A percentile compares a stretch with the other conserved stretches of the same genome.
Evolutionary conservation across 2,113 vertebrate genomes (phyloP).

Genomic region (Boulengeromyrus knoepffleri): DNA sequence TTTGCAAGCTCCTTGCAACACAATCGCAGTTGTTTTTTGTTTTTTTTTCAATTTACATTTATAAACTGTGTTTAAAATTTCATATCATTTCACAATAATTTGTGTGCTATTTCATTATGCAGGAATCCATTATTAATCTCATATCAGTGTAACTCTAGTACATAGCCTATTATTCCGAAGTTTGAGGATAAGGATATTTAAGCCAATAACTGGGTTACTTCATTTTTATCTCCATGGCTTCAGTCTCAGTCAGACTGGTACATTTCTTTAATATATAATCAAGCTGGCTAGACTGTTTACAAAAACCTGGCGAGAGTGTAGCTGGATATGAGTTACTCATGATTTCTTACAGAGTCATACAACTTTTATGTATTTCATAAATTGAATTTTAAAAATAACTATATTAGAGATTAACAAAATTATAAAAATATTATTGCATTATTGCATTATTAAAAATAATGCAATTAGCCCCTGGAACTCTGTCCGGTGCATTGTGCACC

Average conservation of each 20-base stretch:
- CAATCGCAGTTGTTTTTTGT: background rate
- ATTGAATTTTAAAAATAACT: background rate
- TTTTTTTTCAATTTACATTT: background rate
- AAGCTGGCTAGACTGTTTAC: background rate
- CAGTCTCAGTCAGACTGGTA: background rate
- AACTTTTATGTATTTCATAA: background rate
- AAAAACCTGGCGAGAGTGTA: background rate
- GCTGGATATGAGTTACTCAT: background rate
- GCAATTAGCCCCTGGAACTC: background rate
- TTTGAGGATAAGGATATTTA: background rate
- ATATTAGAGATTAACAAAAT: background rate
- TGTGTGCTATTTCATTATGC: background rate
- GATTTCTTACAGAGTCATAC: background rate
- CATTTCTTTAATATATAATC: background rate
- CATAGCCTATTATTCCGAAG: background rate
- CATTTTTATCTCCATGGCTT: background rate
- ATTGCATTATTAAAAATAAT: background rate
- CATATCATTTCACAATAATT: background rate
- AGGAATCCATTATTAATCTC: background rate
- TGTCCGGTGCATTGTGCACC: background rate
- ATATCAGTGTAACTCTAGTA: background rate
- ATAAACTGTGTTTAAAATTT: background rate
- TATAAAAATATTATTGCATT: background rate
- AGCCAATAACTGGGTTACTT: conserved; percentile 4
- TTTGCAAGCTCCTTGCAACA: background rate